A percentile compares a stretch with the other conserved stretches of the same genome.
These are phyloP conservation scores for Liodrosophila aerea DNA, from an alignment of 2,888 invertebrate species.

Conservation along the genomic window DNA sequence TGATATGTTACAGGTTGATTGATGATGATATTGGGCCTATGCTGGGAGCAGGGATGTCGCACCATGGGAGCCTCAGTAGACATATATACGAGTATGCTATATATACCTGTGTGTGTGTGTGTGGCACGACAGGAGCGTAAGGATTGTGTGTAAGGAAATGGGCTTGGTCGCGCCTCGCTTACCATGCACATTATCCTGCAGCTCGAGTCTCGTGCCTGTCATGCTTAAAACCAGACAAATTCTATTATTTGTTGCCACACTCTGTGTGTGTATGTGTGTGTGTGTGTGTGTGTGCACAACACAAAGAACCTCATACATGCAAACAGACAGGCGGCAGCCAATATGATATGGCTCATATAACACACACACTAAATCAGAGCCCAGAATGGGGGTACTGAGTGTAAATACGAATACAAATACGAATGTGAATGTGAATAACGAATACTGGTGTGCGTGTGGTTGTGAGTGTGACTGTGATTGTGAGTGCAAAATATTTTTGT, in stretches of 20 bases:
- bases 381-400: constrained; percentile 16
- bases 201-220: constrained; percentile 50
- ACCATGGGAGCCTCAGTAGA: constrained; percentile 21
- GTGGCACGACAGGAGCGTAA: constrained; percentile 5
- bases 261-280: constrained; percentile 11
- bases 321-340: constrained; percentile 29
- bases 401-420: not conserved
- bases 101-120: too few species aligned
- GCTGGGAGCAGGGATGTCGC: constrained; percentile 13
- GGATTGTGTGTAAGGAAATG: constrained; percentile 33
- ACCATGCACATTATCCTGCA: constrained; percentile 58
- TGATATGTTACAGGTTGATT: constrained; percentile 65
- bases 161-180: constrained; percentile 47
- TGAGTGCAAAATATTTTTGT: constrained; percentile 28
- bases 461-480: not conserved
- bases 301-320: constrained; percentile 36
- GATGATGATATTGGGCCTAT: constrained; percentile 64
- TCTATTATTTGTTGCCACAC: constrained; percentile 65
- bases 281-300: constrained; percentile 28
- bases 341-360: constrained; percentile 50
- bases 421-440: not conserved
- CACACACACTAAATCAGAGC: constrained; percentile 49
- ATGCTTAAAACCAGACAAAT: constrained; percentile 63
- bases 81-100: not conserved
- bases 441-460: not conserved